Conservation (phyloP, 2,113 vertebrate species). For the Sceloporus tristichus region DNA sequence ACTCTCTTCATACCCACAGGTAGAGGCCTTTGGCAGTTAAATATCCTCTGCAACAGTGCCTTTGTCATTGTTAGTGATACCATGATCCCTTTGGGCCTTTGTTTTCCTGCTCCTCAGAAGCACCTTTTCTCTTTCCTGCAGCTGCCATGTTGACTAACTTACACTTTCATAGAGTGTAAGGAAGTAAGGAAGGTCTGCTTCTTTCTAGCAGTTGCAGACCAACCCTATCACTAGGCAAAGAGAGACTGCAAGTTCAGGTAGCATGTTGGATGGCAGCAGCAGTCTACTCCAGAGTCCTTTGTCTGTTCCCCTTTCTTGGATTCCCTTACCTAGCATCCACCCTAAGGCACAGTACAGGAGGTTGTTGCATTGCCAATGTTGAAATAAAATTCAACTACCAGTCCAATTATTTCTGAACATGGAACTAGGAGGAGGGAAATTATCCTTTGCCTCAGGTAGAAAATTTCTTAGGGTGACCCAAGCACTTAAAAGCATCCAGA, state of each 20-base stretch:
- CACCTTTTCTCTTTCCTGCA: neutral
- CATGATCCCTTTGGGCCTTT: neutral
- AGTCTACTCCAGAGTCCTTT: too few relatives aligned
- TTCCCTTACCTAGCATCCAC: too few relatives aligned
- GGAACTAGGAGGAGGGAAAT: neutral
- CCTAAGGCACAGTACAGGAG: too few relatives aligned
- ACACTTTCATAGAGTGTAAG: neutral
- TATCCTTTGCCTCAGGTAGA: neutral
- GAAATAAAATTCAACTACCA: too few relatives aligned
- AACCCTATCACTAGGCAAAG: too few relatives aligned
- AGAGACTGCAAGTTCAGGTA: too few relatives aligned
- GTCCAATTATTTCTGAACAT: too few relatives aligned
- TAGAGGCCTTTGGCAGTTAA: constrained; percentile 43
- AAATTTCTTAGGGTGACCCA: neutral
- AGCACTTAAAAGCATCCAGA: neutral
- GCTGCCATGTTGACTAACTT: neutral
- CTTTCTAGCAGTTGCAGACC: neutral
- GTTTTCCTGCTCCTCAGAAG: neutral
- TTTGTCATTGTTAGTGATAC: neutral
- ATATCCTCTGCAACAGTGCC: too few relatives aligned
- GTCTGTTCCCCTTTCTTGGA: too few relatives aligned
- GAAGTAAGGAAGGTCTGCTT: neutral
- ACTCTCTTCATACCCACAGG: constrained; percentile 95
- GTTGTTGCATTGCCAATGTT: too few relatives aligned
- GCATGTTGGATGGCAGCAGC: too few relatives aligned